Conservation (phyloP, 2,888 invertebrate species). For the Halocaridina rubra region DNA sequence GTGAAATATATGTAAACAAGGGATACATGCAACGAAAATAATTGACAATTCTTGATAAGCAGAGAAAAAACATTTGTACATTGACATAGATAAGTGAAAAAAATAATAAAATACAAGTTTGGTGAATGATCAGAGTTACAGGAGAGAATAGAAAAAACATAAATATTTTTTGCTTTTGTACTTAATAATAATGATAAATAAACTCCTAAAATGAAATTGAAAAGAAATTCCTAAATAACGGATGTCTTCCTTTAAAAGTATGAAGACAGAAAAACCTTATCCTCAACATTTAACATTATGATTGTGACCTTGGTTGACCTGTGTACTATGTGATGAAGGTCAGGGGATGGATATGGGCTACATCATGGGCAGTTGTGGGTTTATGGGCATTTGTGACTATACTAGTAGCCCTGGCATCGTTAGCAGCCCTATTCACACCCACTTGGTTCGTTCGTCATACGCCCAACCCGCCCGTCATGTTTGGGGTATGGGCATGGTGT, state of each 20-base stretch:
- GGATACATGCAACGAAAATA: too few species aligned
- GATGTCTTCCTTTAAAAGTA: not conserved
- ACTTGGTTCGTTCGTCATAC: constrained; percentile 54
- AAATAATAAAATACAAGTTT: too few species aligned
- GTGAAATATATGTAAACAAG: too few species aligned
- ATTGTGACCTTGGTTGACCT: not conserved
- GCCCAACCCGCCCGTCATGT: constrained; percentile 45
- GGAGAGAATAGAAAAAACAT: too few species aligned
- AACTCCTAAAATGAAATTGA: not conserved
- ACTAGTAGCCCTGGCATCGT: constrained; percentile 42
- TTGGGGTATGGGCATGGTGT: constrained; percentile 59
- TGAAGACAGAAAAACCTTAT: not conserved
- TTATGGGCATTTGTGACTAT: constrained; percentile 49
- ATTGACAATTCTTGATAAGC: too few species aligned
- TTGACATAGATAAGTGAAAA: too few species aligned
- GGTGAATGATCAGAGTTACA: too few species aligned
- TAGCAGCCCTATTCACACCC: constrained; percentile 50
- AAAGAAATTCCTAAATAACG: not conserved
- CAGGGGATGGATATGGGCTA: constrained; percentile 53
- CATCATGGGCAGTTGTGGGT: constrained; percentile 49
- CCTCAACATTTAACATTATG: not conserved
- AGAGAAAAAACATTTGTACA: too few species aligned
- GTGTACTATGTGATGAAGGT: constrained; percentile 51
- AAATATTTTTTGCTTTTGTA: too few species aligned
- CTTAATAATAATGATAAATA: not conserved